A percentile compares a stretch with the other conserved stretches of the same genome.
These are phyloP conservation scores for Vulpes ferrilata DNA, from an alignment of 2,113 vertebrate species.

Conservation along the genomic window DNA sequence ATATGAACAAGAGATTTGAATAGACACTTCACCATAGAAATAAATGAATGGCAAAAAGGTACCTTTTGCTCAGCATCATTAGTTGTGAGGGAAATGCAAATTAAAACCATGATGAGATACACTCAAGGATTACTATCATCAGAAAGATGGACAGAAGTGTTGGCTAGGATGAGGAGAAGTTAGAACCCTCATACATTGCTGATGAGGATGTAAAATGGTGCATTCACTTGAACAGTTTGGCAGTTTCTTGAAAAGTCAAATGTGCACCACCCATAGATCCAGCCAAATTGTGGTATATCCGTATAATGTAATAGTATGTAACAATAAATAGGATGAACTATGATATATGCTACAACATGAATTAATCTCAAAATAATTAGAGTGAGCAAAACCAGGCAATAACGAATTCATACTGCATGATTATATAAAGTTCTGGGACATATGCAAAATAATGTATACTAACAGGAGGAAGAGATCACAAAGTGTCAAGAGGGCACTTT, in stretches of 20 bases:
- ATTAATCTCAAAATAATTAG: not conserved
- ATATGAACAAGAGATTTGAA: not conserved
- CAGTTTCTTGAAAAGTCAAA: not conserved
- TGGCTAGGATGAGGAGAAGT: not conserved
- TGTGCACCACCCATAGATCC: not conserved
- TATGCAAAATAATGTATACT: not conserved
- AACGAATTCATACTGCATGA: not conserved
- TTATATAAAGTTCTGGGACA: not conserved
- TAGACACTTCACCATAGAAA: not conserved
- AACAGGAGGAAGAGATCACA: not conserved
- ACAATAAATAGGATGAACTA: not conserved
- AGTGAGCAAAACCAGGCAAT: not conserved
- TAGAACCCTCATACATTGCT: not conserved
- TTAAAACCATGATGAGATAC: not conserved
- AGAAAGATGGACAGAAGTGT: not conserved
- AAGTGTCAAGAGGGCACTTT: not conserved
- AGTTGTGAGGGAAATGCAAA: not conserved
- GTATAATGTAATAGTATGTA: no score
- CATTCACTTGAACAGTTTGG: not conserved
- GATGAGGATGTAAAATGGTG: no score
- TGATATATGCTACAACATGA: not conserved
- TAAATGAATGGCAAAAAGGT: not conserved
- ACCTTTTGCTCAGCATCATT: not conserved
- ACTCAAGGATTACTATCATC: no score
- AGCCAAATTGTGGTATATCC: not conserved